Evolutionary conservation across 2,888 invertebrate species (phyloP).

Genomic region (Mactromeris polynyma): DNA sequence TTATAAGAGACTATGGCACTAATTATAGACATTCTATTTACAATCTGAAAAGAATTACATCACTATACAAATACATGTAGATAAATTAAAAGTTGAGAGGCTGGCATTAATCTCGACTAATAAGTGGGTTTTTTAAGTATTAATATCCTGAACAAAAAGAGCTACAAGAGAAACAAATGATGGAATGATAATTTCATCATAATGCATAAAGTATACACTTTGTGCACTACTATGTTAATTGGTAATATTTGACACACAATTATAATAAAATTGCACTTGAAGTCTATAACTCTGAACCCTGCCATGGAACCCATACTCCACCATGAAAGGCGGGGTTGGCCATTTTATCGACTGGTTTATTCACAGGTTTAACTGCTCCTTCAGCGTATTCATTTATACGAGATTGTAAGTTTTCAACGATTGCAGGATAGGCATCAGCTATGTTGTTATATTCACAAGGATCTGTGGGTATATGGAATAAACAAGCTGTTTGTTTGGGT

Average conservation of each 20-base stretch:
- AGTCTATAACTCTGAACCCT: background rate
- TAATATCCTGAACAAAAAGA: too few relatives aligned
- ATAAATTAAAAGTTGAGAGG: too few relatives aligned
- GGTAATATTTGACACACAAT: background rate
- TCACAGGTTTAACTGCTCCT: slow-evolving; percentile 92
- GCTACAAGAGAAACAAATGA: too few relatives aligned
- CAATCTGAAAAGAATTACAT: too few relatives aligned
- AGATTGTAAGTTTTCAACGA: slow-evolving; percentile 74
- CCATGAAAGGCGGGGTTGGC: slow-evolving; percentile 93
- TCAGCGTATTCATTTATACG: slow-evolving; percentile 89
- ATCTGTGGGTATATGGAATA: slow-evolving; percentile 93
- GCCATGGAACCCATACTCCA: slow-evolving; percentile 90
- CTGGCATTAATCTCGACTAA: too few relatives aligned
- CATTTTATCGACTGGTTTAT: slow-evolving; percentile 90
- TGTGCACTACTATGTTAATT: too few relatives aligned
- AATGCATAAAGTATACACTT: too few relatives aligned
- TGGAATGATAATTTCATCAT: too few relatives aligned
- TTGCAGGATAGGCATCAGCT: slow-evolving; percentile 72
- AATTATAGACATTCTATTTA: too few relatives aligned
- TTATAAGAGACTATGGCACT: too few relatives aligned
- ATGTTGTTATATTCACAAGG: slow-evolving; percentile 94
- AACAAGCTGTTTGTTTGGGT: slow-evolving; percentile 91
- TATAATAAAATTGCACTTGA: background rate
- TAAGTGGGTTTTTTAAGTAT: too few relatives aligned
- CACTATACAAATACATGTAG: too few relatives aligned